These are phyloP conservation scores for Listrodromus nycthemerus DNA, from an alignment of 2,888 invertebrate species.

Conservation along the genomic window DNA sequence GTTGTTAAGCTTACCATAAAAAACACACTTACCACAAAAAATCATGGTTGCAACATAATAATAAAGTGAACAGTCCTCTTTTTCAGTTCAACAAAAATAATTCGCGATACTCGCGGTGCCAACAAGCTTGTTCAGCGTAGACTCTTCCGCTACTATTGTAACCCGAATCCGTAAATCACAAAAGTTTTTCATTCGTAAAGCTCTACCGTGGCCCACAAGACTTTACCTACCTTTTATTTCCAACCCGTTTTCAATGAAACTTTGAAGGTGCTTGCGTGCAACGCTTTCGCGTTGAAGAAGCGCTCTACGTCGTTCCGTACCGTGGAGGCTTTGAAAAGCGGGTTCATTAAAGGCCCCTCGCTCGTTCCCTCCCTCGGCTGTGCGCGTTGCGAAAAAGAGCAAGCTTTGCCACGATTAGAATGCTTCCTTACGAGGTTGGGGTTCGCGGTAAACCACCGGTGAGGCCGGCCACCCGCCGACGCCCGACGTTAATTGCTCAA, in stretches of 20 bases:
- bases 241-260: conserved; percentile 61
- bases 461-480: conserved; percentile 26
- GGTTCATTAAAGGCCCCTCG: conserved; percentile 53
- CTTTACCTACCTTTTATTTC: conserved; percentile 41
- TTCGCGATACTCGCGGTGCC: neutral
- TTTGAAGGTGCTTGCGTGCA: conserved; percentile 52
- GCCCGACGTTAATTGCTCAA: conserved; percentile 57
- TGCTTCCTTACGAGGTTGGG: conserved; percentile 30
- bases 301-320: neutral
- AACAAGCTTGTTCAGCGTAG: conserved; percentile 17
- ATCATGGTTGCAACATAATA: no score
- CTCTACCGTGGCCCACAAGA: neutral
- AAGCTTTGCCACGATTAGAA: conserved; percentile 59
- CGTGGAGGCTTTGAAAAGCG: conserved; percentile 44
- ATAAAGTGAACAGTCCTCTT: no score
- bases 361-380: neutral
- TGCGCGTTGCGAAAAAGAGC: conserved; percentile 11
- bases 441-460: conserved; percentile 51
- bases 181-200: conserved; percentile 57
- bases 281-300: conserved; percentile 22
- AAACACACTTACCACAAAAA: no score
- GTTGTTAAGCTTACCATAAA: no score
- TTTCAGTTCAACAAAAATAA: conserved; percentile 9
- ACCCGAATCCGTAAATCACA: conserved; percentile 52
- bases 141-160: conserved; percentile 60